Conservation (phyloP, 2,113 vertebrate genomes). For the Ciconia boyciana region DNA sequence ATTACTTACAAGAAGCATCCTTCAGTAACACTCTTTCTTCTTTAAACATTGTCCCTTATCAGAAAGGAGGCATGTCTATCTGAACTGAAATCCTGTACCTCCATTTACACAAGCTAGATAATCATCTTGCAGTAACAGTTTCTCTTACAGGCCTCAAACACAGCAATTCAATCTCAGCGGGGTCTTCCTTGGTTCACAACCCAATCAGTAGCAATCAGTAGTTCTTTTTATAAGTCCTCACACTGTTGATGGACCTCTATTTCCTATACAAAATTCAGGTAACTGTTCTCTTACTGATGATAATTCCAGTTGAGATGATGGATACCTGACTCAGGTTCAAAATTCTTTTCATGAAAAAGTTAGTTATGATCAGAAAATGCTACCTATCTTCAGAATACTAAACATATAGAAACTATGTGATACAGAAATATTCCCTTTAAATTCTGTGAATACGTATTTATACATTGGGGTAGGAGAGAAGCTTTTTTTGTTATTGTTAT, state of each 20-base stretch:
- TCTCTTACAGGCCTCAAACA: neutral
- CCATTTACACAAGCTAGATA: neutral
- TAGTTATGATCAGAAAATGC: neutral
- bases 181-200: neutral
- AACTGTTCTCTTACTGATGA: neutral
- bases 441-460: neutral
- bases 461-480: fast-evolving
- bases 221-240: neutral
- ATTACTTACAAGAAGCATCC: neutral
- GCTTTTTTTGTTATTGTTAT: neutral
- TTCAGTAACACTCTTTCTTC: neutral
- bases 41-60: neutral
- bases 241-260: neutral
- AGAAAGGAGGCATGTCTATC: neutral
- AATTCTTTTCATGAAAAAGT: neutral
- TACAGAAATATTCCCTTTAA: neutral
- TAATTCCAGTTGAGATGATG: neutral
- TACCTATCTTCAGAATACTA: neutral
- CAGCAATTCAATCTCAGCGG: neutral
- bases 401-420: fast-evolving
- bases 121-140: neutral
- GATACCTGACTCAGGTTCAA: neutral
- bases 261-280: neutral
- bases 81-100: neutral
- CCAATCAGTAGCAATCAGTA: neutral